These are phyloP conservation scores for Drosophila gunungcola DNA, from an alignment of 1,140 invertebrate species.

Conservation along the genomic window DNA sequence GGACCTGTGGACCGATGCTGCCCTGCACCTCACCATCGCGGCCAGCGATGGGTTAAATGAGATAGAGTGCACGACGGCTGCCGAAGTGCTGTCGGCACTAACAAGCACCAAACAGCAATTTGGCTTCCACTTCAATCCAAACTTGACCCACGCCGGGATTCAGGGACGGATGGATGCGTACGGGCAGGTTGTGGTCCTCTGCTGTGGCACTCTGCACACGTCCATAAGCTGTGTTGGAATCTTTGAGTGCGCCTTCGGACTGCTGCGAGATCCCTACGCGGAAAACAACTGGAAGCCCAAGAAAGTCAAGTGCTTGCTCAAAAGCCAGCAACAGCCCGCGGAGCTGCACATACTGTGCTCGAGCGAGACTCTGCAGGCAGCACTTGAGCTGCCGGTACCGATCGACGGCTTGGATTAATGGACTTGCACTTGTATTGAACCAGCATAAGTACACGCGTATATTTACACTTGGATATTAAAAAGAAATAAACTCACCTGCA, in stretches of 20 bases:
- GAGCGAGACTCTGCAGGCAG: slow-evolving; percentile 53
- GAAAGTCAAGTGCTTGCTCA: slow-evolving; percentile 81
- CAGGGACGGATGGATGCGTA: slow-evolving; percentile 86
- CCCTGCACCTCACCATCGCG: slow-evolving; percentile 49
- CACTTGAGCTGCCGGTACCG: slow-evolving; percentile 51
- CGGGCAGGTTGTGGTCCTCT: slow-evolving; percentile 87
- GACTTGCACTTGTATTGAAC: not conserved
- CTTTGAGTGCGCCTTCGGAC: slow-evolving; percentile 88
- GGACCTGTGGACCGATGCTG: slow-evolving; percentile 87
- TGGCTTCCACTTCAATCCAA: slow-evolving; percentile 87
- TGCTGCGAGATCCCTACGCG: slow-evolving; percentile 86
- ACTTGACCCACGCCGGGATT: slow-evolving; percentile 86
- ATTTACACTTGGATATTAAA: too few relatives aligned
- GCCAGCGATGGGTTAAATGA: slow-evolving; percentile 51
- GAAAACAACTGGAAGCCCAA: slow-evolving; percentile 89
- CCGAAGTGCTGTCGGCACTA: slow-evolving; percentile 49
- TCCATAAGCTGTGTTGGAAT: slow-evolving; percentile 86
- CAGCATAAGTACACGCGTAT: too few relatives aligned
- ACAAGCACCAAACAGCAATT: slow-evolving; percentile 72
- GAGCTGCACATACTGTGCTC: slow-evolving; percentile 40
- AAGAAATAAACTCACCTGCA: slow-evolving; percentile 9
- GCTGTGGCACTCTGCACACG: slow-evolving; percentile 87
- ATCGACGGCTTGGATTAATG: slow-evolving; percentile 46
- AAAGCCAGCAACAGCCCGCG: slow-evolving; percentile 68
- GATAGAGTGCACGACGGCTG: slow-evolving; percentile 23